Conservation (phyloP, 2,113 vertebrate genomes). For the Papio anubis region DNA sequence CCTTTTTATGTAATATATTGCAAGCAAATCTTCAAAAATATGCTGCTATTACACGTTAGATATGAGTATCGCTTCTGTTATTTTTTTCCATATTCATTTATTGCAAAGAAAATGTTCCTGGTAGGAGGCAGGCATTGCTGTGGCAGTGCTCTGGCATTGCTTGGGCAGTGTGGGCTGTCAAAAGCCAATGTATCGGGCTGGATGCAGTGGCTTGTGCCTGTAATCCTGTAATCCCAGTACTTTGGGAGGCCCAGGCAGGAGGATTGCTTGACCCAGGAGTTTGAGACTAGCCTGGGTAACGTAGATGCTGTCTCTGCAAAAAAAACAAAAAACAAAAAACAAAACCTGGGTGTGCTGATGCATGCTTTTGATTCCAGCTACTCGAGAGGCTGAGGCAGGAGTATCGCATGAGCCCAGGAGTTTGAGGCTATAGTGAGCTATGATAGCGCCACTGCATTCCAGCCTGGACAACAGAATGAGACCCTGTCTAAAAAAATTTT, state of each 20-base stretch:
- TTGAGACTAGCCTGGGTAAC: not conserved
- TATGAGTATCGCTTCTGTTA: not conserved
- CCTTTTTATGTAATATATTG: not conserved
- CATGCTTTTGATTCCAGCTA: not conserved
- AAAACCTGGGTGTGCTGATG: not conserved
- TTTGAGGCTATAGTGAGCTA: not conserved
- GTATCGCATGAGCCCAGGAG: not conserved
- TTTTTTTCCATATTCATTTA: not conserved
- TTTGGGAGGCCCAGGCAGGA: not conserved
- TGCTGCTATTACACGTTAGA: not conserved
- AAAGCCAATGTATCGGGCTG: not conserved
- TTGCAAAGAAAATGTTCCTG: not conserved
- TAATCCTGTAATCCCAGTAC: not conserved
- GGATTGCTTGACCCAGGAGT: not conserved
- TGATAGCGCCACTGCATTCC: not conserved
- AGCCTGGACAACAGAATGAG: not conserved
- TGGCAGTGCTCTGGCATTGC: not conserved
- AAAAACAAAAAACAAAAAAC: too few species aligned
- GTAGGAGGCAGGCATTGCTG: not conserved
- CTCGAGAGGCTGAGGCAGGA: not conserved
- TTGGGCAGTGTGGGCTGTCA: not conserved
- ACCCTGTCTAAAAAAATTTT: not conserved
- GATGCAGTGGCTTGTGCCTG: not conserved
- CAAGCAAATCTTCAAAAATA: not conserved
- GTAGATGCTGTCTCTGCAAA: not conserved